Conservation (phyloP, 2,113 vertebrate species). For the Oceanodroma tethys region DNA sequence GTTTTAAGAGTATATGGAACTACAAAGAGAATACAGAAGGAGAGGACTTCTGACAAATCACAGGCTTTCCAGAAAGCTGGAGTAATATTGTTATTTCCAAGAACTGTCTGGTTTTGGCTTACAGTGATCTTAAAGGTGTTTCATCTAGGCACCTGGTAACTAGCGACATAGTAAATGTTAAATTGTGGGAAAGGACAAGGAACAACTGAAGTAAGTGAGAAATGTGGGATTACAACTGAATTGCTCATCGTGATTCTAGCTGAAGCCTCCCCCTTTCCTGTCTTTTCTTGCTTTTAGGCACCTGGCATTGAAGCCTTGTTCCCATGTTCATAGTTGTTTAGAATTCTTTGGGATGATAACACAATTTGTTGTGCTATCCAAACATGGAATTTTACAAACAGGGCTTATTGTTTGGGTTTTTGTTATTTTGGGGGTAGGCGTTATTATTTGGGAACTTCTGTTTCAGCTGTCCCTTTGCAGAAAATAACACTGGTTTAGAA, state of each 20-base stretch:
- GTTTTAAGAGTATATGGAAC: not conserved
- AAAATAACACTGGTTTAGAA: not conserved
- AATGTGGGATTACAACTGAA: not conserved
- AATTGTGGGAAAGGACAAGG: not conserved
- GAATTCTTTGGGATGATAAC: not conserved
- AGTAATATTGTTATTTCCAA: not conserved
- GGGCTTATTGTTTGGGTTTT: not conserved
- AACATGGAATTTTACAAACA: not conserved
- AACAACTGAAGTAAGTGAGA: not conserved
- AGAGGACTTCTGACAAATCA: not conserved
- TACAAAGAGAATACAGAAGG: not conserved
- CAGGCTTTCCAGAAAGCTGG: not conserved
- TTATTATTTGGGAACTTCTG: not conserved
- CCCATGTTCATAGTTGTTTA: not conserved
- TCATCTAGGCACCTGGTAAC: not conserved
- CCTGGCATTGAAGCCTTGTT: not conserved
- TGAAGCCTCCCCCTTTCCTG: not conserved
- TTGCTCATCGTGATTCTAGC: fast-evolving
- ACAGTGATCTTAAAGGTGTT: not conserved
- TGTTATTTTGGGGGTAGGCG: not conserved
- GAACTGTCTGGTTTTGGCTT: not conserved
- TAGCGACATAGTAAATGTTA: not conserved
- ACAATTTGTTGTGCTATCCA: not conserved
- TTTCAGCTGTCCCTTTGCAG: not conserved
- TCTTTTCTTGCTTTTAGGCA: not conserved